phyloP scores from a whole-genome alignment of 2,113 vertebrate species.

The Scolopax mira region DNA sequence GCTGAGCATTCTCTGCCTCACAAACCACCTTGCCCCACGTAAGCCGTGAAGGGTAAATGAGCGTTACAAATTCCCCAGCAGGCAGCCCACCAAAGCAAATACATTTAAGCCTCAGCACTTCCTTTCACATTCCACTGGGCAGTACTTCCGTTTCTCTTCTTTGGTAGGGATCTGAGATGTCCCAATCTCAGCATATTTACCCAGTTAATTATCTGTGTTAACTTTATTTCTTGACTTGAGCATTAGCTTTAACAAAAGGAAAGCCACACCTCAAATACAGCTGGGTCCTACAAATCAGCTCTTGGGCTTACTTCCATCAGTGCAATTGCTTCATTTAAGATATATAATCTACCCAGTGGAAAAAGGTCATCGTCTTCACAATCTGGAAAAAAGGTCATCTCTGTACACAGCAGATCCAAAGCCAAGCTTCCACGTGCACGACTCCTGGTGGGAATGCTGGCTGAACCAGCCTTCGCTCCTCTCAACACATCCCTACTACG shows the following conservation, averaged over 20 bases:
- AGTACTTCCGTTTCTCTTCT: background rate
- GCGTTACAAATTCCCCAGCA: background rate
- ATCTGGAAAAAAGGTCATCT: background rate
- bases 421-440: background rate
- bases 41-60: background rate
- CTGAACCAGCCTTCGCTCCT: background rate
- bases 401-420: background rate
- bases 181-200: background rate
- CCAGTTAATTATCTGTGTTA: background rate
- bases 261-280: background rate
- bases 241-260: background rate
- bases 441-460: background rate
- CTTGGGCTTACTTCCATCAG: background rate
- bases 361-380: background rate
- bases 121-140: background rate
- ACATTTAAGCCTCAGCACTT: background rate
- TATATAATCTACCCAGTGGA: background rate
- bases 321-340: background rate
- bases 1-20: background rate
- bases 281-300: background rate
- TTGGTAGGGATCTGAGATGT: background rate
- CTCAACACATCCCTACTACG: background rate
- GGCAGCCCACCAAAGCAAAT: background rate
- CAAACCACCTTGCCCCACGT: background rate
- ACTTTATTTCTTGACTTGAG: background rate